Conservation (phyloP, 1,140 invertebrate species). For the Leptopilina clavipes region DNA sequence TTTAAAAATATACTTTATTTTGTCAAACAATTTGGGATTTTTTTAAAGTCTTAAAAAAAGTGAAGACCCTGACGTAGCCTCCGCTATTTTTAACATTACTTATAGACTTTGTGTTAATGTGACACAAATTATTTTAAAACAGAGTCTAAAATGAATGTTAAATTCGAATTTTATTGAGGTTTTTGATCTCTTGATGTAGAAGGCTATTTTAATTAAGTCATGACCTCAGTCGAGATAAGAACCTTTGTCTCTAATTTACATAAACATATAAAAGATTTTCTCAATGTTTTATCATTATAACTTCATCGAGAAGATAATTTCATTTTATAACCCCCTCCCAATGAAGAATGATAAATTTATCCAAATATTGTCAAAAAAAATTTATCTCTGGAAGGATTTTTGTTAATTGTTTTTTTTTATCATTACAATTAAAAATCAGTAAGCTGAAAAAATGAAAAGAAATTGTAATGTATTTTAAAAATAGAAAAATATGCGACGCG, state of each 20-base stretch:
- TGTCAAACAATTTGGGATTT: not conserved
- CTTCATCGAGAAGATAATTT: not conserved
- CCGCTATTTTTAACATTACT: constrained; percentile 9
- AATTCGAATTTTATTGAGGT: not conserved
- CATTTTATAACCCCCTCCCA: not conserved
- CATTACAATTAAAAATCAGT: too few species aligned
- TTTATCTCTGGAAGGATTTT: too few species aligned
- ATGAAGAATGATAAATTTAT: too few species aligned
- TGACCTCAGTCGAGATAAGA: not conserved
- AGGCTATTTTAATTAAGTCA: not conserved
- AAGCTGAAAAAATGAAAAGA: too few species aligned
- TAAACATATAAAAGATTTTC: not conserved
- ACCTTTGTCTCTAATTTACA: not conserved
- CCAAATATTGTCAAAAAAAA: too few species aligned
- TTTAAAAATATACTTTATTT: too few species aligned
- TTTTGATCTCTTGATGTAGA: not conserved
- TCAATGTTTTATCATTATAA: not conserved
- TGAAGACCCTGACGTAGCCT: not conserved
- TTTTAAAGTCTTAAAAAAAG: not conserved
- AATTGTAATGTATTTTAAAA: too few species aligned
- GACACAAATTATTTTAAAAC: not conserved
- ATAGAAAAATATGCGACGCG: too few species aligned
- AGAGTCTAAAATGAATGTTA: not conserved
- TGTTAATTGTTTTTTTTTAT: too few species aligned
- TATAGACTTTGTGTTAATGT: constrained; percentile 5